Evolutionary conservation across 2,797 vertebrate species (phyloP).

Genomic region (Myotis planiceps): DNA sequence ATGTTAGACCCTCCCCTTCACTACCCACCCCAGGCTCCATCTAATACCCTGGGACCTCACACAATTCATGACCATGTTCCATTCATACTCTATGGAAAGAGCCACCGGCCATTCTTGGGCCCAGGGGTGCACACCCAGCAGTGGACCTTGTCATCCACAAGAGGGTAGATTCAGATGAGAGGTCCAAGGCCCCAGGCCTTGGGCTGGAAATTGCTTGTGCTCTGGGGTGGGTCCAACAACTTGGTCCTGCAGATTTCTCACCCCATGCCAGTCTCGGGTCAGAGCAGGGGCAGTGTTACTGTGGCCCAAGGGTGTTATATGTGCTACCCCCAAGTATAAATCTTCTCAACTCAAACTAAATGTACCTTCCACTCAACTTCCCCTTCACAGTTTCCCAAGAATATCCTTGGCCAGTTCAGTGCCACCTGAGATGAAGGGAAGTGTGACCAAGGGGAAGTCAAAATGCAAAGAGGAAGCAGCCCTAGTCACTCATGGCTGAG

Average conservation of each 20-base stretch:
- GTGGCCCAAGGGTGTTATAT: background rate
- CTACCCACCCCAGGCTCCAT: background rate
- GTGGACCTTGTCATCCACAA: background rate
- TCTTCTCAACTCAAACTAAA: background rate
- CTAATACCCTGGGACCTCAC: background rate
- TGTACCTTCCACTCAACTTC: background rate
- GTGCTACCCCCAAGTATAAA: background rate
- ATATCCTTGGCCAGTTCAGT: background rate
- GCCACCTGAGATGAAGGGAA: background rate
- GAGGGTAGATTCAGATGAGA: background rate
- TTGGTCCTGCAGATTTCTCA: background rate
- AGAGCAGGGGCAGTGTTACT: background rate
- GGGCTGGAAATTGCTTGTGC: background rate
- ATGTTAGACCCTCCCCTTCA: background rate
- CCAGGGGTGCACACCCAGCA: background rate
- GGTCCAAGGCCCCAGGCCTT: background rate
- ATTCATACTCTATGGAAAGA: background rate
- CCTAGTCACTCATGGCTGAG: background rate
- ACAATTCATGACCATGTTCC: fast-evolving
- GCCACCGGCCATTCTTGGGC: background rate
- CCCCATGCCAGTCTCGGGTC: background rate
- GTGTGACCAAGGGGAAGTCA: background rate
- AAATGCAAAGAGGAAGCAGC: background rate
- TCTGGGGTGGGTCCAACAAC: background rate
- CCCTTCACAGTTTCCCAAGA: background rate